Evolutionary conservation across 1,140 invertebrate species (phyloP).

Genomic region (Babylonia areolata): DNA sequence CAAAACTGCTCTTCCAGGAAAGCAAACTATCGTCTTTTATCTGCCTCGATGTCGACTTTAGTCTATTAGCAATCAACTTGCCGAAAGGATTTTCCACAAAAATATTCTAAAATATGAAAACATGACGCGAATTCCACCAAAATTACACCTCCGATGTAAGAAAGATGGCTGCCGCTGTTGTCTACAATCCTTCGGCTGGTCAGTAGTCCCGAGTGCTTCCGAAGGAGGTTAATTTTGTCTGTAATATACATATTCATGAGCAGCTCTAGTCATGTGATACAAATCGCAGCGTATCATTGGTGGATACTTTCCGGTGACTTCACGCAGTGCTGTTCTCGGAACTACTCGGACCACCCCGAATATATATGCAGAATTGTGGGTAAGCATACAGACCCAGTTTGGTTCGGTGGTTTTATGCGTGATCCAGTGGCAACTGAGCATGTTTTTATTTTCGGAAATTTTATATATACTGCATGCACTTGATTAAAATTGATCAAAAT

Average conservation of each 20-base stretch:
- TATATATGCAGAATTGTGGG: not conserved
- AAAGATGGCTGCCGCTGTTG: constrained; percentile 95
- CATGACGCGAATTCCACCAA: constrained; percentile 47
- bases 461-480: not conserved
- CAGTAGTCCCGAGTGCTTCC: constrained; percentile 81
- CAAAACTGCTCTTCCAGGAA: constrained; percentile 48
- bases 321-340: not conserved
- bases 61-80: constrained; percentile 39
- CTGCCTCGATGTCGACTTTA: constrained; percentile 39
- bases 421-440: not conserved
- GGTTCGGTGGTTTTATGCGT: not conserved
- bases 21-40: constrained; percentile 28
- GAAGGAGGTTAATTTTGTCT: constrained; percentile 74
- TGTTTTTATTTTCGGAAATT: not conserved
- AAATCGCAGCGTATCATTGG: constrained; percentile 49
- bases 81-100: constrained; percentile 42
- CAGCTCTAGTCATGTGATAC: constrained; percentile 59
- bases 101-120: constrained; percentile 23
- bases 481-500: not conserved
- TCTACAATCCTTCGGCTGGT: constrained; percentile 86
- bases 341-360: not conserved
- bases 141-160: constrained; percentile 80
- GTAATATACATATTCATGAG: not conserved
- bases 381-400: not conserved
- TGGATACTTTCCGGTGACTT: not conserved